Evolutionary conservation across 53 echinoderm and acorn worm genomes (phyloP).

Genomic region (Stichopus horrens): DNA sequence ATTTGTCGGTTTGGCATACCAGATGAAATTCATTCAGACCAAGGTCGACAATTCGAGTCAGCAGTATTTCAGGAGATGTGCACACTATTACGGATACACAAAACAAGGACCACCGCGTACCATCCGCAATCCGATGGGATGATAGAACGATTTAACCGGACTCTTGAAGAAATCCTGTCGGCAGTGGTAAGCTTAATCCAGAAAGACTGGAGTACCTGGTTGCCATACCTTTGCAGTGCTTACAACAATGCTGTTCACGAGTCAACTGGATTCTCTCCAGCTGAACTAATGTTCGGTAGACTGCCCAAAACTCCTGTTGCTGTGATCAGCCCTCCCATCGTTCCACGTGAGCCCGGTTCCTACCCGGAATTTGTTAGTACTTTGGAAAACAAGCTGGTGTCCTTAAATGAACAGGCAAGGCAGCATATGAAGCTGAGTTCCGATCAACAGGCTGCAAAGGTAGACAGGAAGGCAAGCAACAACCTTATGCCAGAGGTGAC

Average conservation of each 20-base stretch:
- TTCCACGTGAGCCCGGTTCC: not conserved
- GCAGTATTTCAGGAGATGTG: constrained; percentile 9
- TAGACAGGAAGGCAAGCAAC: not conserved
- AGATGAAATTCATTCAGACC: constrained; percentile 19
- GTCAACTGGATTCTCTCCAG: not conserved
- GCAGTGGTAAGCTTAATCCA: not conserved
- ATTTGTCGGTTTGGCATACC: constrained; percentile 10
- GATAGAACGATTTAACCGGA: constrained; percentile 19
- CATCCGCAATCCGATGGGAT: constrained; percentile 24
- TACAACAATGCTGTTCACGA: not conserved
- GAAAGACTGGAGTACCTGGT: constrained; percentile 13
- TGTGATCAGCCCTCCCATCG: no score
- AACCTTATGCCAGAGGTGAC: not conserved
- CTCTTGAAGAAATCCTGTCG: constrained; percentile 1
- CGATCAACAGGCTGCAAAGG: not conserved
- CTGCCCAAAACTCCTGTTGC: not conserved
- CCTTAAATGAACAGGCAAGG: not conserved
- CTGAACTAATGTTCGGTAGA: not conserved
- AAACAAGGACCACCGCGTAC: constrained; percentile 14
- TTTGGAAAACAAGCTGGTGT: no score
- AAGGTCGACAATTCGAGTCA: constrained; percentile 28
- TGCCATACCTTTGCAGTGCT: not conserved
- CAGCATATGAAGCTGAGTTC: not conserved
- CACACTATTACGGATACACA: not conserved
- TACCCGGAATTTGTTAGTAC: no score